Evolutionary conservation across 2,888 invertebrate genomes (phyloP).

Genomic region (Amphipoea lucens): DNA sequence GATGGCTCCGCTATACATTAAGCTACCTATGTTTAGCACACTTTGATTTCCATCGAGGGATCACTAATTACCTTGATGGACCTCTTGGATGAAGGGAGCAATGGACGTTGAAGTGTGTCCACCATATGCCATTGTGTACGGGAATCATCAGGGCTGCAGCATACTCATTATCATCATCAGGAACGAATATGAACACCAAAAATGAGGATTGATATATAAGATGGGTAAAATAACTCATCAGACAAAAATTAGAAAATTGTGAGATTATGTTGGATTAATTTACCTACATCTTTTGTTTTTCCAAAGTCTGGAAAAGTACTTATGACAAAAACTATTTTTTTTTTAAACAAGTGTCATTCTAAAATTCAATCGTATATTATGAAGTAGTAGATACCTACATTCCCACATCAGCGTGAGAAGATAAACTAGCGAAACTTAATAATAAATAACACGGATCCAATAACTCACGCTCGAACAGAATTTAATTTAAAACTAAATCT

Average conservation of each 20-base stretch:
- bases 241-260: background rate
- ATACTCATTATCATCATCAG: conserved; percentile 3
- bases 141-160: conserved; percentile 52
- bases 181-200: background rate
- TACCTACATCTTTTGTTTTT: background rate
- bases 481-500: conserved; percentile 65
- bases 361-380: background rate
- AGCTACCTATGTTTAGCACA: conserved; percentile 14
- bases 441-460: conserved; percentile 45
- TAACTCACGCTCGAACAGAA: conserved; percentile 50
- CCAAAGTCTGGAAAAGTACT: background rate
- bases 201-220: background rate
- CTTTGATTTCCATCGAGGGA: conserved; percentile 43
- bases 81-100: conserved; percentile 53
- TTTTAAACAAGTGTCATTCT: background rate
- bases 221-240: background rate
- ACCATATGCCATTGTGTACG: conserved; percentile 37
- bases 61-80: conserved; percentile 59
- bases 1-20: conserved; percentile 22
- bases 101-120: conserved; percentile 58
- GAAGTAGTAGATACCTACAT: background rate
- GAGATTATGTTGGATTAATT: background rate
- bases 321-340: background rate
- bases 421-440: conserved; percentile 22
- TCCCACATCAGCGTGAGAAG: background rate